Evolutionary conservation across 2,797 vertebrate species (phyloP).

Genomic region (Centropyge bicolor): DNA sequence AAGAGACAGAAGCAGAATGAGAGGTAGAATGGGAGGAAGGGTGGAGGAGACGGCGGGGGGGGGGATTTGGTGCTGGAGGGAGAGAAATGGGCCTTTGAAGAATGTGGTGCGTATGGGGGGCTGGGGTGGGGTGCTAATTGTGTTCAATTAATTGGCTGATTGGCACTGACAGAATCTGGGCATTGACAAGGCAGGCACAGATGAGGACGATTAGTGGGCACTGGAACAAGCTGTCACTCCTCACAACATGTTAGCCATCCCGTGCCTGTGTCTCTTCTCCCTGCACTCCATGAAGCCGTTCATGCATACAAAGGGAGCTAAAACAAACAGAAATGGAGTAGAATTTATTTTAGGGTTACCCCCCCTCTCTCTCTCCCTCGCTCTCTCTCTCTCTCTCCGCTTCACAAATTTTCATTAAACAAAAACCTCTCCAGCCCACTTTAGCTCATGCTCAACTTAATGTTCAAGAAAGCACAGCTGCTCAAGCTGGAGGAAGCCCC

Average conservation of each 20-base stretch:
- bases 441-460: conserved; percentile 36
- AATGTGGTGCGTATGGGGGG: conserved; percentile 62
- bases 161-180: conserved; percentile 93
- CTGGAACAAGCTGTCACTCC: conserved; percentile 94
- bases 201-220: conserved; percentile 89
- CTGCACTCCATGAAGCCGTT: conserved; percentile 33
- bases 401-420: conserved; percentile 51
- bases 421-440: conserved; percentile 32
- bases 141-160: conserved; percentile 91
- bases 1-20: conserved; percentile 70
- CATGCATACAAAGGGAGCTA: conserved; percentile 47
- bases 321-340: conserved; percentile 41
- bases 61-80: conserved; percentile 44
- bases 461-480: conserved; percentile 72
- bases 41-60: not conserved
- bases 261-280: conserved; percentile 34
- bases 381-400: conserved; percentile 6
- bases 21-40: conserved; percentile 59
- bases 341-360: conserved; percentile 29
- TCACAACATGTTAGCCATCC: conserved; percentile 86
- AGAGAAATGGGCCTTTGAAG: conserved; percentile 74
- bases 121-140: conserved; percentile 85
- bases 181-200: conserved; percentile 91
- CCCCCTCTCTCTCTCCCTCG: conserved; percentile 1
- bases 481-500: conserved; percentile 43